These are phyloP conservation scores for Rhadinocentrus ornatus DNA, from an alignment of 2,797 vertebrate species.

Conservation along the genomic window DNA sequence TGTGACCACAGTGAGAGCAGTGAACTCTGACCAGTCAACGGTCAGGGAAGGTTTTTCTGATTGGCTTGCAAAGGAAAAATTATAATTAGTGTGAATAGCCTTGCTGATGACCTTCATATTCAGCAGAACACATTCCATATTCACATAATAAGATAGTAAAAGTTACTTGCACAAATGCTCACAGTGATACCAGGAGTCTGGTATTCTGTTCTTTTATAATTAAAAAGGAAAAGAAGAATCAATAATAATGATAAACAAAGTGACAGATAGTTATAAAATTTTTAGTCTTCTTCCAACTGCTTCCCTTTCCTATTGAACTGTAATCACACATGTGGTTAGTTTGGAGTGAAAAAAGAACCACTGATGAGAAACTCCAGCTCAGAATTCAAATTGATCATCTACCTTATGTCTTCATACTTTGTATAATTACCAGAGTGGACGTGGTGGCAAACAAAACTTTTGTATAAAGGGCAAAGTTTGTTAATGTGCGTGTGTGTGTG, in stretches of 20 bases:
- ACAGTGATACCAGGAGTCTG: background rate
- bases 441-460: background rate
- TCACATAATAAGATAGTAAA: conserved; percentile 1
- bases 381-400: background rate
- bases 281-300: background rate
- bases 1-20: conserved; percentile 63
- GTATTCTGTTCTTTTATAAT: background rate
- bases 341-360: background rate
- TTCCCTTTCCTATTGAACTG: background rate
- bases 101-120: conserved; percentile 64
- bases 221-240: background rate
- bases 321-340: conserved; percentile 4
- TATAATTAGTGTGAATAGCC: conserved; percentile 68
- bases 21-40: conserved; percentile 60
- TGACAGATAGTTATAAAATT: background rate
- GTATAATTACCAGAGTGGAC: background rate
- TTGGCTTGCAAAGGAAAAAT: conserved; percentile 59
- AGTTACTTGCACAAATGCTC: conserved; percentile 15
- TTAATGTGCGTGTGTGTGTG: conserved; percentile 4
- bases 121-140: conserved; percentile 25
- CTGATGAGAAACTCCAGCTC: background rate
- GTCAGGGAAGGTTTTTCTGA: conserved; percentile 53
- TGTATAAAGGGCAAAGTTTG: background rate
- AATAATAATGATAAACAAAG: background rate
- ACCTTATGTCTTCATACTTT: background rate